A percentile compares a stretch with the other conserved stretches of the same genome.
Evolutionary conservation across 2,113 vertebrate species (phyloP).

Genomic region (Semnornis frantzii): DNA sequence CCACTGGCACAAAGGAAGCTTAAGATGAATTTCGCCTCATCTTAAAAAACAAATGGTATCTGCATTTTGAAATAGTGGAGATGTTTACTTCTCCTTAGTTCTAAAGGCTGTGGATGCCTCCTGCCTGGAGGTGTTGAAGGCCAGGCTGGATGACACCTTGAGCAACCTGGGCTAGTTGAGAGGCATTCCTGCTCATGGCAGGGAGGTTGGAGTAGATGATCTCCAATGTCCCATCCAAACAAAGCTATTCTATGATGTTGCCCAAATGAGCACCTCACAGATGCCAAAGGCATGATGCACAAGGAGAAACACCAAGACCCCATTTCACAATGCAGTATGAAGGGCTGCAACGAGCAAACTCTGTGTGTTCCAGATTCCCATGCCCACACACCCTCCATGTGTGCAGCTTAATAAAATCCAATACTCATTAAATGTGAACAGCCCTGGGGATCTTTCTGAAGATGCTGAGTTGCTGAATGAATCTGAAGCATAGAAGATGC

Average conservation of each 20-base stretch:
- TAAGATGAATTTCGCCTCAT: conserved; percentile 25
- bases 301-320: background rate
- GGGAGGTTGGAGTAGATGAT: too few relatives aligned
- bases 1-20: conserved; percentile 15
- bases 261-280: background rate
- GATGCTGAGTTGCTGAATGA: background rate
- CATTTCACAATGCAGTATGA: accelerated
- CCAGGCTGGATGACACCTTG: too few relatives aligned
- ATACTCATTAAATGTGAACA: background rate
- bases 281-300: background rate
- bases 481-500: background rate
- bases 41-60: conserved; percentile 20
- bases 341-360: background rate
- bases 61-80: conserved; percentile 26
- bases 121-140: too few relatives aligned
- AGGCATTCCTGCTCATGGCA: too few relatives aligned
- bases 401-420: background rate
- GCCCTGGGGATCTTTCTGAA: background rate
- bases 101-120: background rate
- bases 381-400: background rate
- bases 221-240: too few relatives aligned
- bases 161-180: too few relatives aligned
- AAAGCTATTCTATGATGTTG: background rate
- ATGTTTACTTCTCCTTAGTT: background rate
- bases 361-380: background rate